phyloP scores from a whole-genome alignment of 2,888 invertebrate species.

The Corbicula japonica region DNA sequence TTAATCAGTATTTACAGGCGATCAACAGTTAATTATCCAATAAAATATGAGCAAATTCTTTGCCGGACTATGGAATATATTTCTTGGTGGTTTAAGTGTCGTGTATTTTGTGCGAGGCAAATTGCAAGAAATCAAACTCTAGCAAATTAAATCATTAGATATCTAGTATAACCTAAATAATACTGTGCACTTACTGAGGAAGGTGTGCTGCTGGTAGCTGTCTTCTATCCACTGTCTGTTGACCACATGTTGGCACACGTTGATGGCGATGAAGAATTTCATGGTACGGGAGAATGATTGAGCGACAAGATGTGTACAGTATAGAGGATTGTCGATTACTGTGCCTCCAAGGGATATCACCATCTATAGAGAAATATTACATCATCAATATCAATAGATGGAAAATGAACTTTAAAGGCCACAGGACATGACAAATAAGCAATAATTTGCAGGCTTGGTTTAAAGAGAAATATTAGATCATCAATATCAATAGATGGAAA shows the following conservation, averaged over 20 bases:
- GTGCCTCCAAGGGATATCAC: constrained; percentile 93
- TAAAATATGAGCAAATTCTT: no score
- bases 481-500: background rate
- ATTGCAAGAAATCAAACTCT: no score
- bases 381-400: background rate
- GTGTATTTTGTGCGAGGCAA: no score
- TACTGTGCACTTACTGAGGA: constrained; percentile 90
- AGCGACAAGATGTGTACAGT: constrained; percentile 95
- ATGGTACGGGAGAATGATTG: constrained; percentile 93
- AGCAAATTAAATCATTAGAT: no score
- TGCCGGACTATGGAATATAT: no score
- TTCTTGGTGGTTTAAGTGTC: no score
- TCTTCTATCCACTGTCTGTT: constrained; percentile 95
- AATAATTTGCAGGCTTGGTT: constrained; percentile 75
- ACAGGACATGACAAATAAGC: background rate
- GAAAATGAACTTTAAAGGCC: background rate
- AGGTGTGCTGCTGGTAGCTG: constrained; percentile 92
- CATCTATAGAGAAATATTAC: constrained; percentile 86
- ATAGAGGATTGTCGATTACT: constrained; percentile 91
- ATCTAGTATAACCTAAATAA: no score
- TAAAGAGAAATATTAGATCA: constrained; percentile 74
- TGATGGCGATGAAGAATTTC: constrained; percentile 94
- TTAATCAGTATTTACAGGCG: no score
- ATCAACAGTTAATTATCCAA: no score
- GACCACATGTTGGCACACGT: constrained; percentile 93